Evolutionary conservation across 2,113 vertebrate genomes (phyloP).

Genomic region (Lota lota): DNA sequence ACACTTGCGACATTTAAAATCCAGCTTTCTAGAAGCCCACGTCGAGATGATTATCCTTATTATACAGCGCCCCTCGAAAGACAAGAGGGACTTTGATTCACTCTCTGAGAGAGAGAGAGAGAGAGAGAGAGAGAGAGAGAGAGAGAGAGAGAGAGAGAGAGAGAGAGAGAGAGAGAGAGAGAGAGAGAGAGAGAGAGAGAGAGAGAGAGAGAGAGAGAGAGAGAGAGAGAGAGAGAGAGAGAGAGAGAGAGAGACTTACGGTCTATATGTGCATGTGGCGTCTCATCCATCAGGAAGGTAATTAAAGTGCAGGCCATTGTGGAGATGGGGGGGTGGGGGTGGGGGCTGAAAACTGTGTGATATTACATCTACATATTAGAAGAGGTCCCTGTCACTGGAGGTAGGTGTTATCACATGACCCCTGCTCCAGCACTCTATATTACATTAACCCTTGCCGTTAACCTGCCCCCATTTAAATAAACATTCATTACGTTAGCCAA

Average conservation of each 20-base stretch:
- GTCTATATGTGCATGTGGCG: no score
- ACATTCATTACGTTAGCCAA: no score
- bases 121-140: background rate
- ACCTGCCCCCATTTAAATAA: no score
- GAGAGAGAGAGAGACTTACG: background rate
- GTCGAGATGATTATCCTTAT: slow-evolving; percentile 18
- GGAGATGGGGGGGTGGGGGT: slow-evolving; percentile 17
- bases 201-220: background rate
- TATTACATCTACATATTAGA: background rate
- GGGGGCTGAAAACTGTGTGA: background rate
- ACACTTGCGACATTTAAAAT: slow-evolving; percentile 8
- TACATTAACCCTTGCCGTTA: no score
- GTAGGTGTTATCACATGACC: no score
- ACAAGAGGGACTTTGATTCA: slow-evolving; percentile 10
- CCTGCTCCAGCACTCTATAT: no score
- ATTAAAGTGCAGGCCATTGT: slow-evolving; percentile 17
- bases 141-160: background rate
- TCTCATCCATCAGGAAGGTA: slow-evolving; percentile 24
- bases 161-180: background rate
- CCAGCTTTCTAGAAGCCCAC: slow-evolving; percentile 15
- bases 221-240: background rate
- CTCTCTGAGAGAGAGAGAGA: slow-evolving; percentile 2
- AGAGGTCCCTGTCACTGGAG: no score
- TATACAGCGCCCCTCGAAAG: slow-evolving; percentile 10
- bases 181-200: background rate